Base-by-base conservation (phyloP, 2,113 vertebrate genomes). In the Cyphomyrus discorhynchus region DNA sequence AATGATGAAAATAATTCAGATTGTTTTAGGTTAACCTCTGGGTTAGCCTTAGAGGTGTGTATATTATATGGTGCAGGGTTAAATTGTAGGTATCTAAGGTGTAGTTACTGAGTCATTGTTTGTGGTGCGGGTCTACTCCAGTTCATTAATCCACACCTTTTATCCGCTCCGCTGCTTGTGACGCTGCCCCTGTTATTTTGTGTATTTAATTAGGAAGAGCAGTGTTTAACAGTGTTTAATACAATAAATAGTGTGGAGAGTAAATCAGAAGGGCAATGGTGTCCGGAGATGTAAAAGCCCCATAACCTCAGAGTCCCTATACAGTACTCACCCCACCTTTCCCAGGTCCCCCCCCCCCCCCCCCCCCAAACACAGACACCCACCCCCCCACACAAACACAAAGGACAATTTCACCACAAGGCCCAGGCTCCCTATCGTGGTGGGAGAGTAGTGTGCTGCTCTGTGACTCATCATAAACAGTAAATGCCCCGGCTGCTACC, bases 401-500 rank as follows among this genome's bases (percentile, higher is more conserved):
- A 21, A 82, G 80, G 83, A 47, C n/a, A 53, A 87, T 86, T 83
- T 58, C 89, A 39, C 49, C 31, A 52, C 19, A 77, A 45, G 15
- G 70, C 88, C 15, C 9, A 45, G 87, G 35, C 88, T 80, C 89
- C 52, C 92, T 83, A 90, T 91, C 27, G n/a, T 87, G 86, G 39
- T 87, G 70, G 50, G 88, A 85, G 27, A 50, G 46, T 27, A 56
- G 45, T 24, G 87, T 89, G 89, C 70, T 70, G 58, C 50, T 58
- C 46, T 85, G 87, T 93, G 90, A 93, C 89, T 92, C 89, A 89
- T 58, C 88, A 52, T 8, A 56, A 53, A 42, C 27, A 21, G 83
- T 46, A 53, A 90, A 80, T 80, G 35, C 31, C 3, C 13, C 0
- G 4, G 74, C 24, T 62, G 3, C 66, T 74, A 15, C 35, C 31